Conservation (phyloP, 2,113 vertebrate species). For the Triplophysa dalaica region DNA sequence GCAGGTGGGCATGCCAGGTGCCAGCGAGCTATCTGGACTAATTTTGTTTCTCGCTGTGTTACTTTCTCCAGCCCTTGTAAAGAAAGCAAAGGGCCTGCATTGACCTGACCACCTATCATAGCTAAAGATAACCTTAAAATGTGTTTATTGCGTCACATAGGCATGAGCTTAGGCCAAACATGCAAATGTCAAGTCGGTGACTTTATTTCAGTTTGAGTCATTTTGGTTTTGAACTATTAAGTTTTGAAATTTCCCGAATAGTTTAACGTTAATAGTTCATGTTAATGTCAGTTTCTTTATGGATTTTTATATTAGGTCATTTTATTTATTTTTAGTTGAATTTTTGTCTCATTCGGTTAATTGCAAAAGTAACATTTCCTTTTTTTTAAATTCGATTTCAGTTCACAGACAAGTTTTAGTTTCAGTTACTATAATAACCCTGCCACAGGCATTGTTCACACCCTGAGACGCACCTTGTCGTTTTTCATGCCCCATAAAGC, state of each 20-base stretch:
- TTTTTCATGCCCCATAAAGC: too few relatives aligned
- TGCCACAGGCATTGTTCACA: background rate
- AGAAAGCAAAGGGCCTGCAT: background rate
- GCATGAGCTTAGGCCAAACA: too few relatives aligned
- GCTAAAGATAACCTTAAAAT: background rate
- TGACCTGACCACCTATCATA: background rate
- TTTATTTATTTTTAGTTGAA: too few relatives aligned
- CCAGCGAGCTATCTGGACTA: conserved; percentile 10
- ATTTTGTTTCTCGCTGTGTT: conserved; percentile 26
- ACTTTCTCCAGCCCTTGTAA: conserved; percentile 22
- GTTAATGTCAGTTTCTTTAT: too few relatives aligned
- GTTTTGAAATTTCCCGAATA: background rate
- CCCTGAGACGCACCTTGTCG: background rate
- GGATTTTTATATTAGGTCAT: too few relatives aligned
- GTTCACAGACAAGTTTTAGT: too few relatives aligned
- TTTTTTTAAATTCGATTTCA: too few relatives aligned
- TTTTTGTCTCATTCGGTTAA: too few relatives aligned
- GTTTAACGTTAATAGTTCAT: too few relatives aligned
- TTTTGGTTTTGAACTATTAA: too few relatives aligned
- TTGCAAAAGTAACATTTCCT: too few relatives aligned
- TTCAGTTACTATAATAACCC: too few relatives aligned
- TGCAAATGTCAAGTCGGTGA: background rate
- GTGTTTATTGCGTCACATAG: background rate
- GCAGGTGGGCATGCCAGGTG: conserved; percentile 43
- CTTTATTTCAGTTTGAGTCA: background rate